A percentile compares a stretch with the other conserved stretches of the same genome.
Conservation (phyloP, 2,888 invertebrate genomes). For the Cephus nigrinus region DNA sequence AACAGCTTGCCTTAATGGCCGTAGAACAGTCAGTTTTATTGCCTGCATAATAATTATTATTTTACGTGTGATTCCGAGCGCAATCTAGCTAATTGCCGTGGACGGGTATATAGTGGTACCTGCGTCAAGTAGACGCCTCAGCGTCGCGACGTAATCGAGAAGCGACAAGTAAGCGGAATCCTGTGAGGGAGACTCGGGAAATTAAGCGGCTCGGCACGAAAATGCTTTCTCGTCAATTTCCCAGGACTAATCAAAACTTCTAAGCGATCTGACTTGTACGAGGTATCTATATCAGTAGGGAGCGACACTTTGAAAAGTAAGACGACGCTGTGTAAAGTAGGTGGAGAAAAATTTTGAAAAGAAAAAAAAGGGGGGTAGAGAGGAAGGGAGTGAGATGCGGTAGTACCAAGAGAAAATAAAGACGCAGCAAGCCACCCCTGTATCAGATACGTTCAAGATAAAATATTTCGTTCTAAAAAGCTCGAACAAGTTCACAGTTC, state of each 20-base stretch:
- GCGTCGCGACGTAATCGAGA: constrained; percentile 24
- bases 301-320: constrained; percentile 8
- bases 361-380: constrained; percentile 23
- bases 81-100: constrained; percentile 47
- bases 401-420: constrained; percentile 12
- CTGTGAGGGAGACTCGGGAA: constrained; percentile 40
- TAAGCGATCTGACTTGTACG: not conserved
- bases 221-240: constrained; percentile 46
- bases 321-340: constrained; percentile 9
- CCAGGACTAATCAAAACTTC: constrained; percentile 54
- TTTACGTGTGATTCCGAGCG: constrained; percentile 38
- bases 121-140: not conserved
- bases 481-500: not conserved
- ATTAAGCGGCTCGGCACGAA: constrained; percentile 32
- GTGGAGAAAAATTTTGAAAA: not conserved
- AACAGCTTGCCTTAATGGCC: constrained; percentile 42
- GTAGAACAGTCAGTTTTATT: constrained; percentile 32
- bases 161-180: constrained; percentile 43
- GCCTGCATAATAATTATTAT: constrained; percentile 44
- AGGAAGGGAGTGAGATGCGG: constrained; percentile 18
- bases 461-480: not conserved
- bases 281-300: not conserved
- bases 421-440: not conserved
- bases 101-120: not conserved
- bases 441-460: not conserved